phyloP scores from a whole-genome alignment of 2,113 vertebrate species.

The Chaetura pelagica region DNA sequence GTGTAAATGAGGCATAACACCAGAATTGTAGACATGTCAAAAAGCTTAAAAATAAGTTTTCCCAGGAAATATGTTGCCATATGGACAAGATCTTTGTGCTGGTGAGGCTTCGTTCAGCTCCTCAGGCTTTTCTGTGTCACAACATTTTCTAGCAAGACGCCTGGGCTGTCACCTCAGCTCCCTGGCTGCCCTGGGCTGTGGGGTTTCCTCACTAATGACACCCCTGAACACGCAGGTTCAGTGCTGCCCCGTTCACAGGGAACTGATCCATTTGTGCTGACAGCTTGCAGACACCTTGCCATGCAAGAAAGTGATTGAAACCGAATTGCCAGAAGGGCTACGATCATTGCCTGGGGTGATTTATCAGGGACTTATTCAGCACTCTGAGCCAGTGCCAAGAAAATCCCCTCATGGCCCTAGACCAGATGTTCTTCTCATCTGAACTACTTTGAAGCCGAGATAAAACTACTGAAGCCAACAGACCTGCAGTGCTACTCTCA shows the following conservation, averaged over 20 bases:
- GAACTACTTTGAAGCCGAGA: background rate
- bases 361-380: background rate
- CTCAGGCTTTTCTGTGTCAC: background rate
- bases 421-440: conserved; percentile 25
- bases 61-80: conserved; percentile 26
- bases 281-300: conserved; percentile 23
- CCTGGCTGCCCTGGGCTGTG: background rate
- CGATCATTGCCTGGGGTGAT: background rate
- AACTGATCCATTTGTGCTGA: background rate
- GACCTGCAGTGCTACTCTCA: background rate
- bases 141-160: background rate
- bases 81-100: conserved; percentile 1
- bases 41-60: background rate
- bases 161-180: background rate
- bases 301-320: background rate
- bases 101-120: background rate
- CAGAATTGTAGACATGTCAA: conserved; percentile 5
- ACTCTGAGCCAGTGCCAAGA: background rate
- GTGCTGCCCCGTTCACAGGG: background rate
- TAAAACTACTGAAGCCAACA: background rate
- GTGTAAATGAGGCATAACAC: conserved; percentile 28
- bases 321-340: background rate
- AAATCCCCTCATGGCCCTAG: background rate
- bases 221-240: background rate
- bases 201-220: background rate